Base-by-base conservation (phyloP, 2,888 invertebrate species). In the Diplazon laetatorius region DNA sequence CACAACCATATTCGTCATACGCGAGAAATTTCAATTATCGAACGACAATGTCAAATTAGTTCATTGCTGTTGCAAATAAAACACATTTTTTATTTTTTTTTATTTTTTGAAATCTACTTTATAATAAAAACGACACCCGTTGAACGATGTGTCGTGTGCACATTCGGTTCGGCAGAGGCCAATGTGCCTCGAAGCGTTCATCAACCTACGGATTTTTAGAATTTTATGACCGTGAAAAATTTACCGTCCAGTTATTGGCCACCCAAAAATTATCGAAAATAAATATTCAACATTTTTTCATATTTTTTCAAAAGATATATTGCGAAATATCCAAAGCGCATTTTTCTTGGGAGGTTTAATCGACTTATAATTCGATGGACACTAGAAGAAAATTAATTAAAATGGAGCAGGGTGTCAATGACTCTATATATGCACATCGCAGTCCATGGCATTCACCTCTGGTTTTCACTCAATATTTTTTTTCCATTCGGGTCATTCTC, bases 401-500 rank as follows among this genome's bases (percentile, higher is more conserved):
- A n/a, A 22, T 22, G 5, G 22, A 20, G 10, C n/a, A 22, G 12
- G 12, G 20, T 22, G 50, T 12, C 22, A 50, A 50, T 22, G 22
- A n/a, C 4, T 50, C 1, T 5, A 20, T n/a, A n/a, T 22, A 6
- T 30, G 6, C 6, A 30, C 6, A 6, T 30, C n/a, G 6, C 30
- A 5, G 30, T 30, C 0, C 20, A 5, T 22, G 12, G 1, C 50
- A 22, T 2, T 50, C 18, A 52, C 22, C 16, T 35, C 44, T 63
- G 25, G n/a, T 44, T 30, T 42, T 50, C 12, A 48, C n/a, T 57
- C 48, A 20, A 46, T n/a, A 25, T n/a, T 25, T 44, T 60, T 44
- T 52, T 42, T 74, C 42, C 44, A 62, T 60, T 68, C 46, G 35
- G 37, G 22, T 37, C 44, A 10, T 55, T 30, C 35, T 30, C 52